Percentiles rank a stretch among this genome's conserved stretches.
Evolutionary conservation across 2,888 invertebrate genomes (phyloP).

Genomic region (Phortica magna): DNA sequence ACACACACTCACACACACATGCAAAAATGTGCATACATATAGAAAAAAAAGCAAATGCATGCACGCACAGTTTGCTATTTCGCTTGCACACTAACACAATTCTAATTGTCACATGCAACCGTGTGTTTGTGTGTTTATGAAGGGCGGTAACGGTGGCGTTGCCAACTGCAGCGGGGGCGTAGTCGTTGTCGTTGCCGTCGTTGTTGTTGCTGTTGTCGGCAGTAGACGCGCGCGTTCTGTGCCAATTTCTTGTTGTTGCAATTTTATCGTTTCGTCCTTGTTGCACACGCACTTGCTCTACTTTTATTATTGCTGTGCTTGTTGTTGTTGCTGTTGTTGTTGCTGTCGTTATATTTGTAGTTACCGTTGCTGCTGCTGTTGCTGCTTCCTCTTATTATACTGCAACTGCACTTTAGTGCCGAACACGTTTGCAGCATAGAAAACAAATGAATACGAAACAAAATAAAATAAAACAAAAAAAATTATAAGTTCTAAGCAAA

Average conservation of each 20-base stretch:
- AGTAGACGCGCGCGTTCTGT: conserved; percentile 7
- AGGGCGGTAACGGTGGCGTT: background rate
- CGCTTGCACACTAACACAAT: background rate
- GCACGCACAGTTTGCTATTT: conserved; percentile 4
- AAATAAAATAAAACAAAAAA: too few relatives aligned
- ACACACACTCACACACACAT: background rate
- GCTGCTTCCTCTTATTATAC: background rate
- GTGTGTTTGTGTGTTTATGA: background rate
- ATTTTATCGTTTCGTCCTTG: conserved; percentile 6
- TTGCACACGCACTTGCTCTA: background rate
- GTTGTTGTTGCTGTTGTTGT: background rate
- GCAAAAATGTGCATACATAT: background rate
- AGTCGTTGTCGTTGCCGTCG: background rate
- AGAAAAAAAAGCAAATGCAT: background rate
- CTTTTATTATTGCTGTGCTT: background rate
- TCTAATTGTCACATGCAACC: background rate
- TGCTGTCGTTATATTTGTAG: background rate
- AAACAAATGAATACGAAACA: too few relatives aligned
- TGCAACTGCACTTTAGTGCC: too few relatives aligned
- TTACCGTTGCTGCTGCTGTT: background rate
- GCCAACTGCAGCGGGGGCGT: background rate
- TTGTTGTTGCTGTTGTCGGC: background rate
- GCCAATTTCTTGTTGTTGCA: background rate
- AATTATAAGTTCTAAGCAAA: too few relatives aligned
- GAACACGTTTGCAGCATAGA: too few relatives aligned